Evolutionary conservation across 1,140 invertebrate species (phyloP).

Genomic region (silkworm (Bombyx mori)): ASM3026992v2 NC_085131.1:8921501-8922000

Average conservation of each 20-base stretch:
- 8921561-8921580: slow-evolving; percentile 30
- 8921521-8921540: slow-evolving; percentile 58
- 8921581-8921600: slow-evolving; percentile 61
- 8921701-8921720: no score
- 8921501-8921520: slow-evolving; percentile 38
- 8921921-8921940: neutral
- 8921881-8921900: neutral
- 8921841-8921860: no score
- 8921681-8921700: no score
- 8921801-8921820: no score
- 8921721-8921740: no score
- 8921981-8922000: slow-evolving; percentile 71
- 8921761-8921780: no score
- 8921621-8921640: neutral
- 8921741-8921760: no score
- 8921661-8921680: neutral
- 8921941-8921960: slow-evolving; percentile 31
- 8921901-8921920: no score
- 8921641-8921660: neutral
- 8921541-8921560: slow-evolving; percentile 47
- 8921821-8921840: no score
- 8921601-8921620: slow-evolving; percentile 12
- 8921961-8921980: slow-evolving; percentile 65
- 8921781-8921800: no score
- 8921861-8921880: no score